Conservation (phyloP, 2,797 vertebrate genomes). For the Leucoraja ocellata region DNA sequence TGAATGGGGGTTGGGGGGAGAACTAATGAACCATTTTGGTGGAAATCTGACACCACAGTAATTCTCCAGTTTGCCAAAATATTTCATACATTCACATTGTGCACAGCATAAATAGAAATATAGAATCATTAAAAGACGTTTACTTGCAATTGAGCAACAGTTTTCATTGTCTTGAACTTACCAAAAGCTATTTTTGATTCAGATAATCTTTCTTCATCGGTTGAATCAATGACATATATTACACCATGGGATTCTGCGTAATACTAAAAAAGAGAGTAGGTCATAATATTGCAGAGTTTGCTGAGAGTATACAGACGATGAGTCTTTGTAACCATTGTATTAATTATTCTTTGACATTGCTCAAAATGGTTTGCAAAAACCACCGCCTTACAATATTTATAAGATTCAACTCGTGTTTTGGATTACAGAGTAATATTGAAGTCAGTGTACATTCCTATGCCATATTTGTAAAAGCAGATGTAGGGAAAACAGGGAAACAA, state of each 20-base stretch:
- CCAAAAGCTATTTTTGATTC: conserved; percentile 91
- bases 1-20: too few species aligned
- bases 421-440: background rate
- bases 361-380: background rate
- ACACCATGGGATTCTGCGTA: conserved; percentile 93
- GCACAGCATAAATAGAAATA: background rate
- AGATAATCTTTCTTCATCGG: conserved; percentile 79
- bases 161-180: conserved; percentile 51
- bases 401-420: background rate
- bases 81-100: background rate
- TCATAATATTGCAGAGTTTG: conserved; percentile 1
- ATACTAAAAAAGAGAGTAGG: conserved; percentile 62
- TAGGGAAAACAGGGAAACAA: background rate
- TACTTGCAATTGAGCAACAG: background rate
- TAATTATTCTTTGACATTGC: background rate
- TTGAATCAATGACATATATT: conserved; percentile 95
- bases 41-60: background rate
- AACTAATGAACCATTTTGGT: too few species aligned
- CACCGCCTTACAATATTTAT: background rate
- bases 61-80: background rate
- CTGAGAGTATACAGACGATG: background rate
- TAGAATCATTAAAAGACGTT: background rate
- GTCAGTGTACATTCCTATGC: background rate
- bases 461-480: background rate
- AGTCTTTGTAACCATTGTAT: background rate